A percentile compares a stretch with the other conserved stretches of the same genome.
Conservation (phyloP, 2,797 vertebrate species). For the Xiphophorus birchmanni region DNA sequence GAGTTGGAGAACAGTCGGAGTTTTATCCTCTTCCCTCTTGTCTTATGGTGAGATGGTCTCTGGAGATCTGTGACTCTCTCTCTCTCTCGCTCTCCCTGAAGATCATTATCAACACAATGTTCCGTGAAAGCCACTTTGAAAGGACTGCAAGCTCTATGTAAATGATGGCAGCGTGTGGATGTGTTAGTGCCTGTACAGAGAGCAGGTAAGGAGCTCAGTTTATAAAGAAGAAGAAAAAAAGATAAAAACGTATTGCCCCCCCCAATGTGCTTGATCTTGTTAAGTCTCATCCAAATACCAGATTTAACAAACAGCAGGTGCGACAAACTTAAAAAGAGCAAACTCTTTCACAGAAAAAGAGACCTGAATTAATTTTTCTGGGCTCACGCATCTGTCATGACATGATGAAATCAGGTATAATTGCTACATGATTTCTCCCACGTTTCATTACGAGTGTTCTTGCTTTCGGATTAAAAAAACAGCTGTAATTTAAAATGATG, state of each 20-base stretch:
- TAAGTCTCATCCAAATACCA: constrained; percentile 17
- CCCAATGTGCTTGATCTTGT: constrained; percentile 20
- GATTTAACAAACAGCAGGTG: constrained; percentile 9
- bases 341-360: not conserved
- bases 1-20: constrained; percentile 78
- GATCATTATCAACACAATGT: constrained; percentile 83
- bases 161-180: constrained; percentile 64
- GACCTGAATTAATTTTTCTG: not conserved
- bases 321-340: not conserved
- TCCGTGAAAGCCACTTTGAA: constrained; percentile 83
- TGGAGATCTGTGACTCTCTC: constrained; percentile 78
- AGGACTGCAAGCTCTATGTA: constrained; percentile 80
- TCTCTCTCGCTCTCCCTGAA: constrained; percentile 72
- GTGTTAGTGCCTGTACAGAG: constrained; percentile 40
- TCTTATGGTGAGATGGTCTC: constrained; percentile 81
- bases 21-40: constrained; percentile 80
- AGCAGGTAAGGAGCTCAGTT: constrained; percentile 76
- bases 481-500: constrained; percentile 11
- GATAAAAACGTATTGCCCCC: constrained; percentile 42
- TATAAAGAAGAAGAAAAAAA: constrained; percentile 61
- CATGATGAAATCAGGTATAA: not conserved
- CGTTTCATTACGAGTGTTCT: constrained; percentile 2
- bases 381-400: not conserved
- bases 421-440: not conserved
- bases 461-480: not conserved